Percentiles rank a stretch among this genome's conserved stretches.
phyloP scores from a whole-genome alignment of 1,140 invertebrate species.

The Pseudomyrmex pallidus region DNA sequence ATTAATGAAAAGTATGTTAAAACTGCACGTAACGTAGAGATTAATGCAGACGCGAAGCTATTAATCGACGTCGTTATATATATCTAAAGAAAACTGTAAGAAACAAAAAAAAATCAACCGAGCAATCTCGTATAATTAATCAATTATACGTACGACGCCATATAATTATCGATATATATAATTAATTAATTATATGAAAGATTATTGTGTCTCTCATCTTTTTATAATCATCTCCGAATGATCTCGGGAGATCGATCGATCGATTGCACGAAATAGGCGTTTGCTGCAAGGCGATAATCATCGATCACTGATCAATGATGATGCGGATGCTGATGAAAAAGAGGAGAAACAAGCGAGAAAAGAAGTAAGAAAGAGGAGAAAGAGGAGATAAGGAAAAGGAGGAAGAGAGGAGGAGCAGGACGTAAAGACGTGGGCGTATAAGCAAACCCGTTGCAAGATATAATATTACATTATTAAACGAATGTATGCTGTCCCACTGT shows the following conservation, averaged over 20 bases:
- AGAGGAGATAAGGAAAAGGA: not conserved
- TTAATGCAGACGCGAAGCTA: not conserved
- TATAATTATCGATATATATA: not conserved
- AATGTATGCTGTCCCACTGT: slow-evolving; percentile 85
- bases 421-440: slow-evolving; percentile 41
- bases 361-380: not conserved
- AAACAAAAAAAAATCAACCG: not conserved
- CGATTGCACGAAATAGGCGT: slow-evolving; percentile 26
- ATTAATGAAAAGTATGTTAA: not conserved
- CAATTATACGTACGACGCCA: not conserved
- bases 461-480: slow-evolving; percentile 83
- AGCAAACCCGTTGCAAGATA: slow-evolving; percentile 47
- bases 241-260: slow-evolving; percentile 20
- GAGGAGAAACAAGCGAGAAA: slow-evolving; percentile 16
- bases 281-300: slow-evolving; percentile 59
- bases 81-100: too few species aligned
- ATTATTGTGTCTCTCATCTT: slow-evolving; percentile 4
- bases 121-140: slow-evolving; percentile 31
- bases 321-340: not conserved
- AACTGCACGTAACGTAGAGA: slow-evolving; percentile 26
- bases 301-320: slow-evolving; percentile 57
- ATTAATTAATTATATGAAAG: slow-evolving; percentile 38
- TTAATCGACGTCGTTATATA: too few species aligned
- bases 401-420: slow-evolving; percentile 14
- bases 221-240: not conserved